phyloP scores from a whole-genome alignment of 2,888 invertebrate genomes.

The Conchocele bisecta region DNA sequence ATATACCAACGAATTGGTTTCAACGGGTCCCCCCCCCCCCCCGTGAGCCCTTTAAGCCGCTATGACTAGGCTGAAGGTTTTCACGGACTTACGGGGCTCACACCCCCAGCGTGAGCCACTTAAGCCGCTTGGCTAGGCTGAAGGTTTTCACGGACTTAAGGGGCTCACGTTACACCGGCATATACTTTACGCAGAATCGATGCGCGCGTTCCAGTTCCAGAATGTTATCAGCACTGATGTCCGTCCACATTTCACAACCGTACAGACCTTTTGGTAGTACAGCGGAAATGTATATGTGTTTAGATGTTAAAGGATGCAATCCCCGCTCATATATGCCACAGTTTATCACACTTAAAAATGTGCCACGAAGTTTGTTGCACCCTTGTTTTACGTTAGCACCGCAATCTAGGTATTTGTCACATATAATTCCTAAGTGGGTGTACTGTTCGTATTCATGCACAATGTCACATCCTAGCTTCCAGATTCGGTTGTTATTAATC shows the following conservation, averaged over 20 bases:
- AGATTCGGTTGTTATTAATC: neutral
- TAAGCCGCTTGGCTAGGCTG: no score
- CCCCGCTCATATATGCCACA: neutral
- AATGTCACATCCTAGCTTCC: neutral
- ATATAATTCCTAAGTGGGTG: neutral
- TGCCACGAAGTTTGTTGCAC: neutral
- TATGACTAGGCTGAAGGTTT: no score
- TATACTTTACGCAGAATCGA: constrained; percentile 1
- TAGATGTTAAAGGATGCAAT: neutral
- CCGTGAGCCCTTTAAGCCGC: no score
- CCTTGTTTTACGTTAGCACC: no score
- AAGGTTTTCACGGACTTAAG: no score
- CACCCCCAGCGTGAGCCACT: no score
- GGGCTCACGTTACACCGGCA: no score
- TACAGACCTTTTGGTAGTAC: neutral
- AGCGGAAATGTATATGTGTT: neutral
- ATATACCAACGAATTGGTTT: no score
- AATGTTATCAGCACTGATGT: neutral
- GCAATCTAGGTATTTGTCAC: neutral
- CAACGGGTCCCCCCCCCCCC: no score
- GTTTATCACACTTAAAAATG: neutral
- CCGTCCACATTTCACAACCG: neutral
- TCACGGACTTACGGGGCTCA: no score
- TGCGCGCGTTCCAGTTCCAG: neutral
- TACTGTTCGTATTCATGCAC: neutral